A percentile compares a stretch with the other conserved stretches of the same genome.
These are phyloP conservation scores for Vultur gryphus DNA, from an alignment of 2,797 vertebrate genomes.

Conservation along the genomic window DNA sequence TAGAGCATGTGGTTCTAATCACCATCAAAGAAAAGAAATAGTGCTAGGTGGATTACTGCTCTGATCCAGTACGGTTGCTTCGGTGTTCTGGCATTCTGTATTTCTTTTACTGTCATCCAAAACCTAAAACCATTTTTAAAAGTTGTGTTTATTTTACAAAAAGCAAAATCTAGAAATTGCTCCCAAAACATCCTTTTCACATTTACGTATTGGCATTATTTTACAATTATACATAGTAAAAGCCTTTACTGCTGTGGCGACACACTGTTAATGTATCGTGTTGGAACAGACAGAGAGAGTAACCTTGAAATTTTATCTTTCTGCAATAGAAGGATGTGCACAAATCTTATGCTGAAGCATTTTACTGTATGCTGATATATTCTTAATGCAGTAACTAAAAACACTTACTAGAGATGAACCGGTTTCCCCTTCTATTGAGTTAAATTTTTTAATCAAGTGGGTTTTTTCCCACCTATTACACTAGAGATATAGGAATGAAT, in stretches of 20 bases:
- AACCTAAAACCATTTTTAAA: not conserved
- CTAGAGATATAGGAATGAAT: not conserved
- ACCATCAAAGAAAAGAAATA: constrained; percentile 36
- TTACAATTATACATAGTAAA: not conserved
- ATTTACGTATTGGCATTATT: not conserved
- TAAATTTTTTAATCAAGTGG: not conserved
- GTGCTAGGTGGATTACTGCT: constrained; percentile 34
- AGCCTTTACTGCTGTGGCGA: not conserved
- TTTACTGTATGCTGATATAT: not conserved
- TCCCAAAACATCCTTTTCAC: not conserved
- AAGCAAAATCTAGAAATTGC: not conserved
- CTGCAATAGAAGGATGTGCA: not conserved
- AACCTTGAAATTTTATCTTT: not conserved
- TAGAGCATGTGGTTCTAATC: constrained; percentile 57
- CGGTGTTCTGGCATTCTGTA: not conserved
- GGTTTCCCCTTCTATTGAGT: not conserved
- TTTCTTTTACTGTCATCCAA: not conserved
- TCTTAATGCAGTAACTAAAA: not conserved
- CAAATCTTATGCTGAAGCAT: not conserved
- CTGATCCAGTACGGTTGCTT: not conserved
- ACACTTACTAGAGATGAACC: not conserved
- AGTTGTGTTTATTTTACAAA: not conserved
- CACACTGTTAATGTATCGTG: not conserved
- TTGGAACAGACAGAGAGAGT: not conserved
- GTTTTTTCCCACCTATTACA: not conserved